phyloP scores from a whole-genome alignment of 1,140 invertebrate species.

The Drosophila orosa region DNA sequence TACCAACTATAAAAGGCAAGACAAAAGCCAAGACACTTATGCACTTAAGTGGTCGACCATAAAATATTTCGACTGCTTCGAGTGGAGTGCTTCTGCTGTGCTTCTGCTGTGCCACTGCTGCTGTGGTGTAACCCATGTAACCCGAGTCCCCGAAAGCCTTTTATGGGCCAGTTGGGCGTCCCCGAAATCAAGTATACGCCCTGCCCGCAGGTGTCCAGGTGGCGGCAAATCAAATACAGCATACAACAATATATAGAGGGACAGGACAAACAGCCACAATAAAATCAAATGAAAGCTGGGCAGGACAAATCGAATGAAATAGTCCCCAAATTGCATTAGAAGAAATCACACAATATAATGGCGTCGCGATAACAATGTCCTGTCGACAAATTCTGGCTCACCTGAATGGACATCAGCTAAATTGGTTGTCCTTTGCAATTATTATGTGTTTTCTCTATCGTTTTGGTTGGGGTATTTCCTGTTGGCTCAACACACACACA shows the following conservation, averaged over 20 bases:
- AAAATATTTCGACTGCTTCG: conserved; percentile 63
- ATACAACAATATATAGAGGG: not conserved
- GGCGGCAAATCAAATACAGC: conserved; percentile 54
- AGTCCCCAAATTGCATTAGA: conserved; percentile 71
- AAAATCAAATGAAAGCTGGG: conserved; percentile 57
- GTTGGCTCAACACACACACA: conserved; percentile 11
- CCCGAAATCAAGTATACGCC: conserved; percentile 8
- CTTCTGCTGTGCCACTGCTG: no score
- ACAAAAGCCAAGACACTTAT: conserved; percentile 66
- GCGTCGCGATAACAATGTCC: conserved; percentile 67
- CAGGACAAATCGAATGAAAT: conserved; percentile 75
- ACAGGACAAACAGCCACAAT: conserved; percentile 18
- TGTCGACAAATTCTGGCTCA: conserved; percentile 70
- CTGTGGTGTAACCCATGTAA: conserved; percentile 37
- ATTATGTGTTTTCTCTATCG: conserved; percentile 64
- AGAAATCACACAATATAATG: conserved; percentile 54
- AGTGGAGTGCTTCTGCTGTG: conserved; percentile 36
- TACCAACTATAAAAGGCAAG: conserved; percentile 70
- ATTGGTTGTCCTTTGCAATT: conserved; percentile 75
- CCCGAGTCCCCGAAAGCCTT: conserved; percentile 54
- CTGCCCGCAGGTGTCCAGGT: conserved; percentile 37
- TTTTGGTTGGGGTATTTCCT: conserved; percentile 38
- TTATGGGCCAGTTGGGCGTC: conserved; percentile 67
- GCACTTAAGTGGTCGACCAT: conserved; percentile 70
- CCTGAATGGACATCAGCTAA: conserved; percentile 71